Base-by-base conservation (phyloP, 2,888 invertebrate genomes). In the Nesidiocoris tenuis region DNA sequence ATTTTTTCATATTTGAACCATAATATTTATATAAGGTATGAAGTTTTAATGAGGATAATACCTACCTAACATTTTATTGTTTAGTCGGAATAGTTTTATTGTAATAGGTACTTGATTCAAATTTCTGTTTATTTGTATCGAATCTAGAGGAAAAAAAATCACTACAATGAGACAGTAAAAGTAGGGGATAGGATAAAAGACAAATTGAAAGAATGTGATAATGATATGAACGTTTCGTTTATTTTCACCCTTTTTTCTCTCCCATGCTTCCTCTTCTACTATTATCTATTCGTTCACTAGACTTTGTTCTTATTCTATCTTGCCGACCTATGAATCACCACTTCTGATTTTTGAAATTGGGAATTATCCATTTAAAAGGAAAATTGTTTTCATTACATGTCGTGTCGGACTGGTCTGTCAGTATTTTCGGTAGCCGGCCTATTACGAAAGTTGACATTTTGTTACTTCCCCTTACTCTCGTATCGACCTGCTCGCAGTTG, bases 1-100 rank as follows among this genome's bases (percentile, higher is more conserved):
- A 78, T 78, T 77, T 78, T 78, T 78, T 78, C 78, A 78, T 78
- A 78, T 77, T 77, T 77, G 78, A 78, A 78, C 78, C 72, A 78
- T 39, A 39, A 39, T 78, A 78, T 78, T 78, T 78, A 78, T 78
- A 78, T 77, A 77, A 77, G 76, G 74, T 75, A 71, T 72, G 22
- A 76, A 75, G 77, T 77, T 74, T 74, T 74, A 74, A 74, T 66
- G 22, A 74, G 61, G 57, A 70, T 70, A 70, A 59, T 70, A 70
- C 70, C n/a, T n/a, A n/a, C n/a, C 74, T 75, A 75, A 74, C 61
- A 72, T 74, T 61, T 76, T 78, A 68, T 78, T 56, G 66, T 78
- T 78, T 76, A 76, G 67, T 59, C 68, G 68, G 68, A 75, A 74
- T 78, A 76, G 76, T 74, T 75, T 74, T 61, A 72, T 72, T 72